These are phyloP conservation scores for Achatina immaculata DNA, from an alignment of 1,140 invertebrate species.

Conservation along the genomic window DNA sequence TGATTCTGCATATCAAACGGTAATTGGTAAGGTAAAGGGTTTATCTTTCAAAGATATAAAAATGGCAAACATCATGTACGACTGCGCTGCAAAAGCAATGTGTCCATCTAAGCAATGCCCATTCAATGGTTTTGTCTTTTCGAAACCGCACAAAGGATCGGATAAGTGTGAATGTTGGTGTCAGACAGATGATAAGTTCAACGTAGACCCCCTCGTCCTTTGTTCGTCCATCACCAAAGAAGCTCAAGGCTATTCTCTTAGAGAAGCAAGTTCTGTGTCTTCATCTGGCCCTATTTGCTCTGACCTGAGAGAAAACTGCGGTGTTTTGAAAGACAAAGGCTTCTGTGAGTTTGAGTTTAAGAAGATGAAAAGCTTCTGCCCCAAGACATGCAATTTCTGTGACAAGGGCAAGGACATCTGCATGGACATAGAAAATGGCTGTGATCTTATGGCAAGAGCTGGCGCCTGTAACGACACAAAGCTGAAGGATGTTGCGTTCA, in stretches of 20 bases:
- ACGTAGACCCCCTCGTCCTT: neutral
- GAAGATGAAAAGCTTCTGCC: neutral
- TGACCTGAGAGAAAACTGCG: conserved; percentile 11
- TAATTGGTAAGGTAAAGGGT: conserved; percentile 52
- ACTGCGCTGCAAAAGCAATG: conserved; percentile 37
- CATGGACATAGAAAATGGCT: conserved; percentile 19
- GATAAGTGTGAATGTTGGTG: conserved; percentile 8
- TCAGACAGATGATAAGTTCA: neutral
- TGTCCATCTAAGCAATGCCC: no score
- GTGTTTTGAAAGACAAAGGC: neutral
- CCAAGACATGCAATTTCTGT: conserved; percentile 10
- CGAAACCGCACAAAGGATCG: neutral
- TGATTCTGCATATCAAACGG: conserved; percentile 46
- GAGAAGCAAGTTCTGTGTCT: neutral
- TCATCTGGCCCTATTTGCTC: neutral
- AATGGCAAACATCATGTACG: conserved; percentile 57
- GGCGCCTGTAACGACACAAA: neutral
- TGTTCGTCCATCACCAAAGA: neutral
- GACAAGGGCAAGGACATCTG: conserved; percentile 15
- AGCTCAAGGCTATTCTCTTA: neutral
- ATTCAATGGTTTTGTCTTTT: neutral
- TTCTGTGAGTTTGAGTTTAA: neutral
- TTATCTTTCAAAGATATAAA: conserved; percentile 59
- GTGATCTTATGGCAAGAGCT: neutral
- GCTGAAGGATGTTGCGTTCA: neutral